These are phyloP conservation scores for Arothron firmamentum DNA, from an alignment of 2,113 vertebrate species.

Conservation along the genomic window DNA sequence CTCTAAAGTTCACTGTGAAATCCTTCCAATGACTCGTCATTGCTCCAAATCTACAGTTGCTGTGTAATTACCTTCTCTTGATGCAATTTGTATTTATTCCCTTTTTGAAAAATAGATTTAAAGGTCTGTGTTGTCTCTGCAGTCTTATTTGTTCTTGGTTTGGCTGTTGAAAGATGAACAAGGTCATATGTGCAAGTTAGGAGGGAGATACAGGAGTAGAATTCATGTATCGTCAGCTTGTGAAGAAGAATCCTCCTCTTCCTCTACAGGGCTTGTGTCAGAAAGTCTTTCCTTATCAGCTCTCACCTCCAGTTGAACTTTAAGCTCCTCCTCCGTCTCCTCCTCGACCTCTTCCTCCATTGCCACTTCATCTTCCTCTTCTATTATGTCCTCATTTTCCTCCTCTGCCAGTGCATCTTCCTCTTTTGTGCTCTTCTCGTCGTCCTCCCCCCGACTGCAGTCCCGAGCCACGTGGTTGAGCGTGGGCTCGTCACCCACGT, in stretches of 20 bases:
- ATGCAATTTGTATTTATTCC: constrained; percentile 73
- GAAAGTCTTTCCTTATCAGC: constrained; percentile 63
- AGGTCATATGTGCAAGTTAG: constrained; percentile 59
- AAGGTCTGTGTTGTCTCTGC: constrained; percentile 75
- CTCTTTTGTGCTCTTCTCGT: constrained; percentile 42
- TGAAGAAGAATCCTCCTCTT: constrained; percentile 76
- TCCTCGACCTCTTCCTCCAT: constrained; percentile 69
- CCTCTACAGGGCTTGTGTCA: constrained; percentile 77
- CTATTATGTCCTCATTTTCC: constrained; percentile 65
- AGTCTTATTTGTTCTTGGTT: constrained; percentile 74
- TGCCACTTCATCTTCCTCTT: constrained; percentile 66
- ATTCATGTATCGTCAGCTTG: constrained; percentile 79
- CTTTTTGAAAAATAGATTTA: constrained; percentile 79
- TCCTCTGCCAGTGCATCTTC: constrained; percentile 55
- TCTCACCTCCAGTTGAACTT: constrained; percentile 45
- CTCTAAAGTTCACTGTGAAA: constrained; percentile 54
- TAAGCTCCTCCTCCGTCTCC: constrained; percentile 63
- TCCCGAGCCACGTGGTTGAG: constrained; percentile 64
- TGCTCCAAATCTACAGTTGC: constrained; percentile 80
- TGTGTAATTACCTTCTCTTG: constrained; percentile 79
- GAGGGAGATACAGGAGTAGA: constrained; percentile 47
- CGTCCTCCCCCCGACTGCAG: constrained; percentile 47
- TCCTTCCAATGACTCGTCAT: constrained; percentile 54
- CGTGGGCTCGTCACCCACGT: constrained; percentile 35
- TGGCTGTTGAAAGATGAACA: constrained; percentile 67